Conservation (phyloP, 1,140 invertebrate genomes). For the Drosophila parvula region DNA sequence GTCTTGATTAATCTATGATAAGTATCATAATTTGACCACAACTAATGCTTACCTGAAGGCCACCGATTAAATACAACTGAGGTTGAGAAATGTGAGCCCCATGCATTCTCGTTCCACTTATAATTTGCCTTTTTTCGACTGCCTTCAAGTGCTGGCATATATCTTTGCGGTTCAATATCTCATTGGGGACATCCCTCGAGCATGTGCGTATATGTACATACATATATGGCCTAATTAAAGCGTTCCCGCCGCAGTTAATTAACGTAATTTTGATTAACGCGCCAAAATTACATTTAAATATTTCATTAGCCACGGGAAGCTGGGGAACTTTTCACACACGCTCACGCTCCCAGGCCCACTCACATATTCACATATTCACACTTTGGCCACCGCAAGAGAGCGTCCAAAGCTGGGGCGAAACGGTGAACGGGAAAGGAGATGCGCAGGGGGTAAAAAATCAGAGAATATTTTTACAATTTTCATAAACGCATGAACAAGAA, state of each 20-base stretch:
- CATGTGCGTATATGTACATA: background rate
- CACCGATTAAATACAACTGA: background rate
- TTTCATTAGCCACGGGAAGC: constrained; percentile 62
- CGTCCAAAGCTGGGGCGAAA: background rate
- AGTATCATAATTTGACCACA: too few species aligned
- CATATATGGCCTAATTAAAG: constrained; percentile 66
- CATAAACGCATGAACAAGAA: constrained; percentile 56
- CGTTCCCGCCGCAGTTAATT: constrained; percentile 64
- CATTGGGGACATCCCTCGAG: background rate
- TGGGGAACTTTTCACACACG: constrained; percentile 37
- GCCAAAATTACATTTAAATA: constrained; percentile 76
- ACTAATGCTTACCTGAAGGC: too few species aligned
- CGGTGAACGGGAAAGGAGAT: background rate
- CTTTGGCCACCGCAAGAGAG: constrained; percentile 34
- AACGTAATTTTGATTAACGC: constrained; percentile 66
- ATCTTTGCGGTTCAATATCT: background rate
- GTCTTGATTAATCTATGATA: too few species aligned
- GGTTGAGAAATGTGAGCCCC: constrained; percentile 33
- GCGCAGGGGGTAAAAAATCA: constrained; percentile 14
- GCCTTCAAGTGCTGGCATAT: background rate
- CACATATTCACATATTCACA: constrained; percentile 52
- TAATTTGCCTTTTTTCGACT: background rate
- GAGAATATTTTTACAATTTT: constrained; percentile 60
- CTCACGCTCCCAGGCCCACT: constrained; percentile 20
- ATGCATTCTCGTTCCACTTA: constrained; percentile 7